Conservation (phyloP, 2,113 vertebrate species). For the Pseudorectes ferrugineus region DNA sequence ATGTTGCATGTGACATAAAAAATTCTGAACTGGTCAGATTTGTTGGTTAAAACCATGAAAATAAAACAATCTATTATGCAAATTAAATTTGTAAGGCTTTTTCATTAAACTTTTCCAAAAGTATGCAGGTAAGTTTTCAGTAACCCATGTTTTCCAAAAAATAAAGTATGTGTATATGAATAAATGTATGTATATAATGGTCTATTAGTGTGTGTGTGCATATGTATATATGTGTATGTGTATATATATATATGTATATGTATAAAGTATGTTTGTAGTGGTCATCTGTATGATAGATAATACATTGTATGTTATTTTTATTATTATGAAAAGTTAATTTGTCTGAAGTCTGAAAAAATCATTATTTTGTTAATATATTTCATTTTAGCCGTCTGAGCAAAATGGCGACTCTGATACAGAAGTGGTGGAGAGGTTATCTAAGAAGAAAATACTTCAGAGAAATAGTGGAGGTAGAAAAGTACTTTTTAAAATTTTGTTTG, state of each 20-base stretch:
- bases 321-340: neutral
- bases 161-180: neutral
- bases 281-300: neutral
- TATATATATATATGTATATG: neutral
- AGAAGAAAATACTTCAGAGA: conserved; percentile 79
- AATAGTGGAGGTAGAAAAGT: conserved; percentile 82
- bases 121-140: neutral
- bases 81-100: neutral
- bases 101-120: neutral
- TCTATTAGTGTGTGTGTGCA: neutral
- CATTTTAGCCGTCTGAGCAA: conserved; percentile 80
- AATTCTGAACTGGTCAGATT: neutral
- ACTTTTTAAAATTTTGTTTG: neutral
- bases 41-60: neutral
- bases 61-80: neutral
- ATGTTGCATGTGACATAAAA: neutral
- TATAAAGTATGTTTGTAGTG: neutral
- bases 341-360: neutral
- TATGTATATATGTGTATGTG: neutral
- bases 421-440: conserved; percentile 85
- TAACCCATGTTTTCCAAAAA: neutral
- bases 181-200: neutral
- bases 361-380: conserved; percentile 39
- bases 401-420: conserved; percentile 82
- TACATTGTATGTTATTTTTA: neutral